Evolutionary conservation across 1,140 invertebrate genomes (phyloP).

Genomic region (Drosophila navojoa): DNA sequence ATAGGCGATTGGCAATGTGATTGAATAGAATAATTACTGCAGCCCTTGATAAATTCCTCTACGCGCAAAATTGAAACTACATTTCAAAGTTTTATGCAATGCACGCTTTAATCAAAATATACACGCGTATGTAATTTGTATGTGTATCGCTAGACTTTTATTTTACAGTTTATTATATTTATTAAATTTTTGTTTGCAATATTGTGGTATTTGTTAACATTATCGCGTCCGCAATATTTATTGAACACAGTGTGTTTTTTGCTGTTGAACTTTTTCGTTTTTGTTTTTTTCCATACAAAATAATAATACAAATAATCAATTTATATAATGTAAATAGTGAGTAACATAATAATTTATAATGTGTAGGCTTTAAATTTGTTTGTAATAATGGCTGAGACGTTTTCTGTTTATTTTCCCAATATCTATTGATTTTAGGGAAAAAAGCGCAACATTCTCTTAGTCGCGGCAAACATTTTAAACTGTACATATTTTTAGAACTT

Average conservation of each 20-base stretch:
- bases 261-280: constrained; percentile 19
- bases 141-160: constrained; percentile 78
- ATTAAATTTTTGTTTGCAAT: constrained; percentile 52
- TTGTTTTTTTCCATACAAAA: constrained; percentile 54
- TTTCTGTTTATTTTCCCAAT: constrained; percentile 33
- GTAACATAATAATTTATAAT: constrained; percentile 72
- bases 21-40: too few species aligned
- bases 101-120: constrained; percentile 57
- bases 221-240: constrained; percentile 58
- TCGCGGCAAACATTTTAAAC: constrained; percentile 58
- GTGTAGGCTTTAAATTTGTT: constrained; percentile 69
- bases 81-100: constrained; percentile 31
- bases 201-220: constrained; percentile 57
- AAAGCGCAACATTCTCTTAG: not conserved
- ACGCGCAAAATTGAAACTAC: not conserved
- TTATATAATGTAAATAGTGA: constrained; percentile 29
- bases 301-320: constrained; percentile 76
- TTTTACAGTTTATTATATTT: constrained; percentile 74
- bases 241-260: constrained; percentile 72
- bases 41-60: not conserved
- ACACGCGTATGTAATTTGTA: constrained; percentile 41
- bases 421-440: constrained; percentile 7
- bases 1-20: too few species aligned
- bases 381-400: constrained; percentile 42
- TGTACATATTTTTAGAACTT: constrained; percentile 66